Evolutionary conservation across 2,113 vertebrate genomes (phyloP), one percentile per base, ranked within the genome.

Genomic region (Muntiacus reevesi): DNA sequence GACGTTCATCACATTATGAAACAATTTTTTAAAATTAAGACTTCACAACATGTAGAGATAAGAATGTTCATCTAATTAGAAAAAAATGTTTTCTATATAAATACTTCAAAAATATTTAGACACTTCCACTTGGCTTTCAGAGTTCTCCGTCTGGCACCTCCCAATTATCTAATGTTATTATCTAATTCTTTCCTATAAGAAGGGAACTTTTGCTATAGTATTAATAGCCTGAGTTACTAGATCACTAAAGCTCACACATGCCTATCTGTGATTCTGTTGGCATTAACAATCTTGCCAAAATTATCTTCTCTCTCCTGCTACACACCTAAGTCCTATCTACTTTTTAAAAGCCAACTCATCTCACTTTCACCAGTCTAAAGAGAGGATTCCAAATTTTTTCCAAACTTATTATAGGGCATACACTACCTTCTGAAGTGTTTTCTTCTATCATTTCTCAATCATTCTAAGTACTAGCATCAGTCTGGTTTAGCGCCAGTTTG

Each of bases 1-100:
- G 71, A 64, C 13, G 76, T 90, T 64, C 47, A 40, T 16, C 87
- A 88, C 11, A 76, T 16, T 52, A 85, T 15, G 54, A 82, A 89
- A 60, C 86, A 60, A 55, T 71, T 76, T 93, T 89, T 89, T 10
- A 45, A 67, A 94, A 78, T 62, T 87, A 86, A 89, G 54, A 82
- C 54, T 95, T 59, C 19, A 47, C 1, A 93, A 59, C 16, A 94
- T 67, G 40, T 23, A 94, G 47, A 97, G 93, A 78, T 43, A 71
- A 47, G 30, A 76, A 62, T 40, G 16, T 78, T 74, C 28, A 71
- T 43, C 62, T 55, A 76, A 62, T 60, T 67, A 67, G 78, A 86
- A 67, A 87, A 16, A 82, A 62, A 36, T 30, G 17, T 5, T 93
- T 91, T 91, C 60, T 33, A 54, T 82, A 76, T 23, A 74, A n/a